phyloP scores from a whole-genome alignment of 2,797 vertebrate species.

The Brachyrhaphis roseni region DNA sequence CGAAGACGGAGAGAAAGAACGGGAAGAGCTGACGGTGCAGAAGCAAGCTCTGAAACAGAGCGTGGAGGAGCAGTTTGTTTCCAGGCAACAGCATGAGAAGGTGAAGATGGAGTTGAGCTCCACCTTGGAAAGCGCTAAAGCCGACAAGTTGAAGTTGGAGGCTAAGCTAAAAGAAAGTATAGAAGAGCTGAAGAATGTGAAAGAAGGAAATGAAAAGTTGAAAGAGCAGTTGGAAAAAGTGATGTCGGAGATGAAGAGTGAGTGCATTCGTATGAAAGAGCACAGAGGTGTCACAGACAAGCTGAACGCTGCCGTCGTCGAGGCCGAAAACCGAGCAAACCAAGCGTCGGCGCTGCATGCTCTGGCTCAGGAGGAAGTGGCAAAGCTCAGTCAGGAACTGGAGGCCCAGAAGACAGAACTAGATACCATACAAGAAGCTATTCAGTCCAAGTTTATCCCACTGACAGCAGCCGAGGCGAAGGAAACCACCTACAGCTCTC shows the following conservation, averaged over 20 bases:
- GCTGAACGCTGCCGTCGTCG: slow-evolving; percentile 69
- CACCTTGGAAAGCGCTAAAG: slow-evolving; percentile 80
- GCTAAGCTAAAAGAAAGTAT: slow-evolving; percentile 73
- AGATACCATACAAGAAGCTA: slow-evolving; percentile 92
- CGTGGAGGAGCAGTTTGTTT: slow-evolving; percentile 83
- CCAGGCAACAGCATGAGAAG: slow-evolving; percentile 82
- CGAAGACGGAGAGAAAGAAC: slow-evolving; percentile 77
- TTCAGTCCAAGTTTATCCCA: slow-evolving; percentile 88
- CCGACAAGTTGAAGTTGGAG: slow-evolving; percentile 81
- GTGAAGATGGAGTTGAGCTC: slow-evolving; percentile 76
- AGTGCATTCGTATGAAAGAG: slow-evolving; percentile 81
- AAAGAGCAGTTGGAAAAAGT: slow-evolving; percentile 81
- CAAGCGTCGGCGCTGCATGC: slow-evolving; percentile 59
- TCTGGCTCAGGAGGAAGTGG: slow-evolving; percentile 81
- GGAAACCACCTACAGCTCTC: slow-evolving; percentile 79
- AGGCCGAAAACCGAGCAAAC: slow-evolving; percentile 71
- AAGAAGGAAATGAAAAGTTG: slow-evolving; percentile 83
- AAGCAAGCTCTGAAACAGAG: slow-evolving; percentile 78
- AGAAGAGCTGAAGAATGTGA: slow-evolving; percentile 80
- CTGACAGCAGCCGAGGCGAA: slow-evolving; percentile 83
- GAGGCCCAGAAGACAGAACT: slow-evolving; percentile 91
- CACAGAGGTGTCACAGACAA: slow-evolving; percentile 73
- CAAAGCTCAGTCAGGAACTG: slow-evolving; percentile 85
- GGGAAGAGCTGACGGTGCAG: slow-evolving; percentile 75
- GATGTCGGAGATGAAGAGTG: slow-evolving; percentile 70